Percentiles rank a stretch among this genome's conserved stretches.
Conservation (phyloP, 1,140 invertebrate genomes). For the Doryteuthis pealeii region DNA sequence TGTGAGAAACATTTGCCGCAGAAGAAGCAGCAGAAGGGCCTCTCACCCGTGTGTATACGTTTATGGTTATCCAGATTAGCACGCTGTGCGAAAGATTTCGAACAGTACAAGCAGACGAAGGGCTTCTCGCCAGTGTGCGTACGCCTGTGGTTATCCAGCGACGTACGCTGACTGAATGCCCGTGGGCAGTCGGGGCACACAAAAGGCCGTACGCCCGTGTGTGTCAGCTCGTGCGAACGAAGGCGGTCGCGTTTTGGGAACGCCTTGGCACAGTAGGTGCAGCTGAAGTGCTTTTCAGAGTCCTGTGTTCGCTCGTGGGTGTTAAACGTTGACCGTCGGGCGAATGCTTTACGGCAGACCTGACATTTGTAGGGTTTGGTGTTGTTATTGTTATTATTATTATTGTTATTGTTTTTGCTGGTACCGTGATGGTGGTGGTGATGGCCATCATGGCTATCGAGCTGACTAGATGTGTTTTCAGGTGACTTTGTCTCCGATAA, state of each 20-base stretch:
- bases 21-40: slow-evolving; percentile 32
- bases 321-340: background rate
- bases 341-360: background rate
- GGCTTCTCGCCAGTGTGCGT: slow-evolving; percentile 19
- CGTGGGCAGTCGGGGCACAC: background rate
- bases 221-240: background rate
- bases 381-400: background rate
- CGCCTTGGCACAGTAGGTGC: background rate
- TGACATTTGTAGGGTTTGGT: slow-evolving; percentile 11
- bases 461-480: background rate
- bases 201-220: background rate
- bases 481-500: background rate
- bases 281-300: background rate
- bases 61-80: slow-evolving; percentile 22
- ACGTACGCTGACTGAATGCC: background rate
- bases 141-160: background rate
- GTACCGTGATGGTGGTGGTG: background rate
- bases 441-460: background rate
- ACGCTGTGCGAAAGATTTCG: slow-evolving; percentile 14
- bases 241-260: background rate
- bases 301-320: background rate
- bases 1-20: slow-evolving; percentile 40
- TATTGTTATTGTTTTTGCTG: background rate
- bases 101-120: slow-evolving; percentile 17
- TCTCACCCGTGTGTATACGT: slow-evolving; percentile 36